These are phyloP conservation scores for Germaria angustata DNA, from an alignment of 2,888 invertebrate species.

Conservation along the genomic window DNA sequence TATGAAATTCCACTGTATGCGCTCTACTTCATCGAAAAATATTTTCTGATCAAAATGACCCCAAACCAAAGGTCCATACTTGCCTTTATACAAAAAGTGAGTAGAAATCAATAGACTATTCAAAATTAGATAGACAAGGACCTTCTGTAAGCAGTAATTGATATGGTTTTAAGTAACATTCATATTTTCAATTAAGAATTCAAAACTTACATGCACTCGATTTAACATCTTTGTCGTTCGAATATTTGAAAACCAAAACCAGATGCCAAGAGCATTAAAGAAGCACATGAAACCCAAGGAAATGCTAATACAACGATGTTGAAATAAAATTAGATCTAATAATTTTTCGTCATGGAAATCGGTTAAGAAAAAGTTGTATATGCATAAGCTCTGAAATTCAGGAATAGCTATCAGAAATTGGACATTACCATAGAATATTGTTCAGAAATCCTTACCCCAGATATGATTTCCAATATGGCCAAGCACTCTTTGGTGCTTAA, in stretches of 20 bases:
- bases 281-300: slow-evolving; percentile 31
- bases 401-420: background rate
- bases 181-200: background rate
- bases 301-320: slow-evolving; percentile 51
- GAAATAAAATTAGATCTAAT: slow-evolving; percentile 41
- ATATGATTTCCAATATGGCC: slow-evolving; percentile 57
- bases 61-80: slow-evolving; percentile 38
- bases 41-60: slow-evolving; percentile 44
- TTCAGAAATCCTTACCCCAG: slow-evolving; percentile 56
- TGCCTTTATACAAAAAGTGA: slow-evolving; percentile 26
- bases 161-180: background rate
- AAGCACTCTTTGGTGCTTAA: slow-evolving; percentile 60
- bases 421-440: background rate
- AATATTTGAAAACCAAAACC: slow-evolving; percentile 67
- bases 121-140: slow-evolving; percentile 35
- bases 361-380: slow-evolving; percentile 39
- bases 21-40: slow-evolving; percentile 57
- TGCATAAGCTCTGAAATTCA: slow-evolving; percentile 15
- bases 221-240: slow-evolving; percentile 51
- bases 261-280: slow-evolving; percentile 59
- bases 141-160: slow-evolving; percentile 37
- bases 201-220: slow-evolving; percentile 48
- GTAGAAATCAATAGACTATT: slow-evolving; percentile 28
- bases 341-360: slow-evolving; percentile 58
- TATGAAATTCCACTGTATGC: slow-evolving; percentile 19